Evolutionary conservation across 1,140 invertebrate species (phyloP).

Genomic region (Tetramorium alpestre): DNA sequence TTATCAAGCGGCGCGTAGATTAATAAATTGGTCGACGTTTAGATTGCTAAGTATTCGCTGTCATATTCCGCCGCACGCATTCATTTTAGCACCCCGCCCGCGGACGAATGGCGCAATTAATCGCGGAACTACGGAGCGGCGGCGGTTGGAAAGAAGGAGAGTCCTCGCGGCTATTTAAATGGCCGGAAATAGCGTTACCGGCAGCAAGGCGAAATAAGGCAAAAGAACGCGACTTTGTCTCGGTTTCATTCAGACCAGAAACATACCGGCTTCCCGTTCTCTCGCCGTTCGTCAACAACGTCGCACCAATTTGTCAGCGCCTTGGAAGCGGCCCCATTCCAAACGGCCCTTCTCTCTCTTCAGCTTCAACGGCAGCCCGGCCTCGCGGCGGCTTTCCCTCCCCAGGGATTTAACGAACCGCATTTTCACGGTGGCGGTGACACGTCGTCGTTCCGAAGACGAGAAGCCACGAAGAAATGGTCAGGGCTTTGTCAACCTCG

Average conservation of each 20-base stretch:
- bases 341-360: conserved; percentile 10
- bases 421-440: conserved; percentile 62
- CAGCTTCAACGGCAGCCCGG: not conserved
- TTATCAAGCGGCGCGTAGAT: conserved; percentile 19
- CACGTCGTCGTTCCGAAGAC: conserved; percentile 39
- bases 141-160: not conserved
- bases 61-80: not conserved
- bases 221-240: conserved; percentile 45
- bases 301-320: conserved; percentile 73
- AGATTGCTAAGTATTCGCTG: not conserved
- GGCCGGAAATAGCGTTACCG: conserved; percentile 22
- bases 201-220: not conserved
- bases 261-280: not conserved
- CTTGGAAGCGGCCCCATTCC: conserved; percentile 22
- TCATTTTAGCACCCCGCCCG: not conserved
- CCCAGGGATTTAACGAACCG: conserved; percentile 66
- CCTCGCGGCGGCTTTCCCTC: not conserved
- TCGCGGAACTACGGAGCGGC: not conserved
- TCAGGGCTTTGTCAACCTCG: conserved; percentile 57
- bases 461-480: conserved; percentile 59
- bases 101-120: conserved; percentile 33
- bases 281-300: conserved; percentile 68
- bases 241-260: conserved; percentile 54
- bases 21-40: conserved; percentile 30
- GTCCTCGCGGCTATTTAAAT: conserved; percentile 30